Evolutionary conservation across 1,140 invertebrate genomes (phyloP), one percentile per base, ranked within the genome.

Genomic region (Eurosta solidaginis): DNA sequence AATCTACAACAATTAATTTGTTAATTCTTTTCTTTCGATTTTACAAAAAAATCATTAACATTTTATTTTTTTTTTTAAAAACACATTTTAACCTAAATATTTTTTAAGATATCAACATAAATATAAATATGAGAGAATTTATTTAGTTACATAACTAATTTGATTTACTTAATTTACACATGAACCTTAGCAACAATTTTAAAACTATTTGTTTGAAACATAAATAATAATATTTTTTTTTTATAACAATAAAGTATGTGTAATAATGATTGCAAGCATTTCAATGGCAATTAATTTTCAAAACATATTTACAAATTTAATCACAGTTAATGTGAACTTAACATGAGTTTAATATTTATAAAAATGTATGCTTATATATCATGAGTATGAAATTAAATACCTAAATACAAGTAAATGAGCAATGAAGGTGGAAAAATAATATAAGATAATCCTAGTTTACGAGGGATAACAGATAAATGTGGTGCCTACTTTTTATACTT

Each of bases 21-120:
- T 25, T 6, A 20, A 6, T 1, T 22, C 25, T 52, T 25, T 29
- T 59, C 7, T 40, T 63, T 68, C 14, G n/a, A 68, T 68, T 68
- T 68, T 68, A 68, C 59, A 68, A 68, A 68, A 59, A 68, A 40
- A n/a, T n/a, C 59, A 68, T 40, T 68, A 20, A 29, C 33, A 25
- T 68, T 68, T 68, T 68, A 68, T 68, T 68, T 68, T 68, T 68
- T 68, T 40, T 68, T 68, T 42, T 68, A 68, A 17, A 68, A 68
- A 68, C 59, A 40, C 20, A 68, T 68, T 40, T 40, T 68, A 68
- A 40, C 17, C 33, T 68, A 22, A 17, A 20, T 68, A 59, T 20
- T 14, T n/a, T 68, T 22, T 40, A 10, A 40, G 9, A 40, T 14
- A 40, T 20, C 36, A 27, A 54, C 6, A 22, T 9, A 22, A 40